Evolutionary conservation across 2,888 invertebrate species (phyloP), one percentile per base, ranked within the genome.

Genomic region (Lepidochitona cinerea): DNA sequence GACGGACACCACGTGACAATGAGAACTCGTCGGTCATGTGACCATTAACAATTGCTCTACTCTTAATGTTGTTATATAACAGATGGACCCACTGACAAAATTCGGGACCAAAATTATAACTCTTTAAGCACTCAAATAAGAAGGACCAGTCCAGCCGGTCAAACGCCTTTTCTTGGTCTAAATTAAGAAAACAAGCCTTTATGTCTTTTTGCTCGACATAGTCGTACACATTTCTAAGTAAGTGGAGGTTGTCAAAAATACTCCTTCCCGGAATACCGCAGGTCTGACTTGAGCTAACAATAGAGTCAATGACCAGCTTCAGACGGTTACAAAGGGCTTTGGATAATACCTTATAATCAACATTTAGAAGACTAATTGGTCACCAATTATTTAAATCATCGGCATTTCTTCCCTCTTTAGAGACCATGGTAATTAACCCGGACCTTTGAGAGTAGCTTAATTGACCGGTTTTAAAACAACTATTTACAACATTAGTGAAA

Each of bases 81-180:
- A 81, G 75, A 41, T 74, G 70, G 29, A 81, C 75, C 76, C 76
- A 79, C 5, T 77, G 52, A 32, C 78, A 71, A 32, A 82, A 76
- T 49, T 71, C 53, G 23, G 72, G 33, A 35, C 74, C 67, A 77
- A 83, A 80, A 23, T 78, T 77, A 72, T 78, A 81, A 12, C 72
- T 41, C 6, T 68, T 3, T 35, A 83, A 64, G 5, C 70, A 66
- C 54, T 78, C 71, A 74, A 75, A 77, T 23, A 82, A n/a, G 70
- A 74, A 81, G 18, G 70, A 54, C 68, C 77, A 75, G 26, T 73
- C 72, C 14, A 81, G 80, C 53, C 81, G 69, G 66, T 81, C 80
- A 49, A 81, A 81, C 0, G 80, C 81, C 49, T 81, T 83, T 59
- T 77, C 79, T 71, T 81, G 83, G 59, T 83, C 81, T 37, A 81